A percentile compares a stretch with the other conserved stretches of the same genome.
phyloP scores from a whole-genome alignment of 2,113 vertebrate species.

The Limanda limanda region DNA sequence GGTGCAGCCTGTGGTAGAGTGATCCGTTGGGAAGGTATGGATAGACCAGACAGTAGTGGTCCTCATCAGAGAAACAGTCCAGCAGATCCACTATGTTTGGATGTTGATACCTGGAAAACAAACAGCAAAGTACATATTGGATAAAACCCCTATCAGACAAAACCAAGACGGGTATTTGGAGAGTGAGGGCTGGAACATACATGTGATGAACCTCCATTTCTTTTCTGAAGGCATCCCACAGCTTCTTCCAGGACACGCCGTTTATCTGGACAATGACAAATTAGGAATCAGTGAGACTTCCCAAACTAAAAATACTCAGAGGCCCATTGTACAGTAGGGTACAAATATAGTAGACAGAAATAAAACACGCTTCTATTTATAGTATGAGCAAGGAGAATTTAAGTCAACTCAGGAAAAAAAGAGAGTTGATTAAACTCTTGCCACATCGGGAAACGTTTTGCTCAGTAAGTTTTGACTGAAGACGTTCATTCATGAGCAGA shows the following conservation, averaged over 20 bases:
- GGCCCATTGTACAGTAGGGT: neutral
- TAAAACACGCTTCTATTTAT: neutral
- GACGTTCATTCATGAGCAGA: neutral
- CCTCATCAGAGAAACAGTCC: slow-evolving; percentile 76
- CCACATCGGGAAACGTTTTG: neutral
- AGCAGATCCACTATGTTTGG: slow-evolving; percentile 78
- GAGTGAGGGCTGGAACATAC: slow-evolving; percentile 66
- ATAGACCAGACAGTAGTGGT: slow-evolving; percentile 78
- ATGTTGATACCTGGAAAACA: slow-evolving; percentile 72
- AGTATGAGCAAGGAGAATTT: neutral
- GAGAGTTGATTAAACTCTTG: neutral
- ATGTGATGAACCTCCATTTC: slow-evolving; percentile 82
- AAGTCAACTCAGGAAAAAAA: neutral
- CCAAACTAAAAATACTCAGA: too few species aligned
- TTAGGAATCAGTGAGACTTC: neutral
- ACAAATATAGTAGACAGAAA: neutral
- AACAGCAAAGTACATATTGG: fast-evolving
- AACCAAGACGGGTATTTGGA: neutral
- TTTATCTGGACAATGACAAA: slow-evolving; percentile 48
- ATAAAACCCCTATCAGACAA: neutral
- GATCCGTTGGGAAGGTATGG: slow-evolving; percentile 83
- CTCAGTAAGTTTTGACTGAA: neutral
- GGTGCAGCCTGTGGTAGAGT: slow-evolving; percentile 78
- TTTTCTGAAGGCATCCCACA: slow-evolving; percentile 82
- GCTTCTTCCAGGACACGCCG: slow-evolving; percentile 67